A percentile compares a stretch with the other conserved stretches of the same genome.
Conservation (phyloP, 2,888 invertebrate species). For the Ganaspis brasiliensis region DNA sequence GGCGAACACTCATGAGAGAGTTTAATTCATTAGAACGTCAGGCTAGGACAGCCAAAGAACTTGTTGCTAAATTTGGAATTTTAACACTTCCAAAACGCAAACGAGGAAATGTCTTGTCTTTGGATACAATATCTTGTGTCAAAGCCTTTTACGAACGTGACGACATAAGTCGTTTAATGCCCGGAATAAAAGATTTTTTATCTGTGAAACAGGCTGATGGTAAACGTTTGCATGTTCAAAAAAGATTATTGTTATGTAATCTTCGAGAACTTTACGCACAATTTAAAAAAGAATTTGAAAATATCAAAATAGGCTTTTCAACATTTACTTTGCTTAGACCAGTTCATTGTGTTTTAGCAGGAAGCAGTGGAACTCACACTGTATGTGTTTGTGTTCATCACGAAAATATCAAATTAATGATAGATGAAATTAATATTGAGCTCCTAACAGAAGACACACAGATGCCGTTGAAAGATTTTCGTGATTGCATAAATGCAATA, state of each 20-base stretch:
- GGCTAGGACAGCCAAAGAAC: constrained; percentile 29
- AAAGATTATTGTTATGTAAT: neutral
- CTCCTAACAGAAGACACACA: constrained; percentile 16
- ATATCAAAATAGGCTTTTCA: neutral
- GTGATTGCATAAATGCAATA: no score
- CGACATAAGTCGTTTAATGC: constrained; percentile 52
- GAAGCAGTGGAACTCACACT: constrained; percentile 6
- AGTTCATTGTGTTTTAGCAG: constrained; percentile 7
- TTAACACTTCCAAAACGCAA: constrained; percentile 43
- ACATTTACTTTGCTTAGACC: constrained; percentile 15
- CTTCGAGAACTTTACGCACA: no score
- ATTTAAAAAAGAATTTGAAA: no score
- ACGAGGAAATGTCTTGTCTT: constrained; percentile 13
- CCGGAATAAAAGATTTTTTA: constrained; percentile 54
- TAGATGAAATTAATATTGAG: constrained; percentile 18
- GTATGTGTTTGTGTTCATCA: constrained; percentile 50
- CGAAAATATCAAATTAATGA: constrained; percentile 55
- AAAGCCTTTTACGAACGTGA: constrained; percentile 51
- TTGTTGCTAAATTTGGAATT: constrained; percentile 48
- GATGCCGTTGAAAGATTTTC: neutral
- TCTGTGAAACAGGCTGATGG: constrained; percentile 46
- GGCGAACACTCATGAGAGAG: neutral
- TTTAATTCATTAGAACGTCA: constrained; percentile 6
- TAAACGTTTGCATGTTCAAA: constrained; percentile 36
- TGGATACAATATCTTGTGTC: constrained; percentile 25